Evolutionary conservation across 1,140 invertebrate species (phyloP).

Genomic region (Hylaeus volcanicus): DNA sequence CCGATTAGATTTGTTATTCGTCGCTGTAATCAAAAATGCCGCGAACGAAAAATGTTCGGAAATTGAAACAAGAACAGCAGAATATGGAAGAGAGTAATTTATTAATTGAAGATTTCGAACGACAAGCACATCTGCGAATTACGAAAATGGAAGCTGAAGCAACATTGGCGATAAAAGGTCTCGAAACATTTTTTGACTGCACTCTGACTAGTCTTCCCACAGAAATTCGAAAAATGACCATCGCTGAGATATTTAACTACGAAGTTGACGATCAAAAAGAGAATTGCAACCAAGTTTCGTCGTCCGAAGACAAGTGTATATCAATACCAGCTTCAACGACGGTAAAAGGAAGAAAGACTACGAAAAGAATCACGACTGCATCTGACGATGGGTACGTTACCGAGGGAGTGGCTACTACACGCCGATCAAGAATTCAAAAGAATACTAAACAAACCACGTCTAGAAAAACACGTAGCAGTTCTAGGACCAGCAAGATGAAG

Average conservation of each 20-base stretch:
- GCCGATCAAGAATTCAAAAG: constrained; percentile 44
- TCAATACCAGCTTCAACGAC: constrained; percentile 4
- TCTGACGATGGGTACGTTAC: constrained; percentile 73
- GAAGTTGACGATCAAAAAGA: constrained; percentile 59
- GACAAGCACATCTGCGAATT: constrained; percentile 55
- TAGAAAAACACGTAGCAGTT: constrained; percentile 55
- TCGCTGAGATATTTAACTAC: constrained; percentile 58
- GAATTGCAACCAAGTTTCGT: constrained; percentile 47
- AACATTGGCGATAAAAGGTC: constrained; percentile 50
- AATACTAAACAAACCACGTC: background rate
- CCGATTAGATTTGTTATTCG: background rate
- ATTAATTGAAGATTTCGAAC: constrained; percentile 68
- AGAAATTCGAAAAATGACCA: constrained; percentile 65
- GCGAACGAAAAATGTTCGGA: constrained; percentile 66
- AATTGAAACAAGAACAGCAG: constrained; percentile 33
- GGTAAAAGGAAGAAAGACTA: constrained; percentile 37
- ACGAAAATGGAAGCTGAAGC: constrained; percentile 64
- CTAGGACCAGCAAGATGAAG: constrained; percentile 50
- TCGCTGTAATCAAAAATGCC: constrained; percentile 59
- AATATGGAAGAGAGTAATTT: constrained; percentile 55
- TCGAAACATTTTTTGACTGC: constrained; percentile 56
- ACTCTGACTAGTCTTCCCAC: constrained; percentile 60
- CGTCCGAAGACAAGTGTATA: constrained; percentile 34
- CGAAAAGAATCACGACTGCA: constrained; percentile 34
- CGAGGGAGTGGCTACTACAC: constrained; percentile 47